A percentile compares a stretch with the other conserved stretches of the same genome.
Evolutionary conservation across 1,140 invertebrate species (phyloP).

Genomic region (Danaus plexippus): DNA sequence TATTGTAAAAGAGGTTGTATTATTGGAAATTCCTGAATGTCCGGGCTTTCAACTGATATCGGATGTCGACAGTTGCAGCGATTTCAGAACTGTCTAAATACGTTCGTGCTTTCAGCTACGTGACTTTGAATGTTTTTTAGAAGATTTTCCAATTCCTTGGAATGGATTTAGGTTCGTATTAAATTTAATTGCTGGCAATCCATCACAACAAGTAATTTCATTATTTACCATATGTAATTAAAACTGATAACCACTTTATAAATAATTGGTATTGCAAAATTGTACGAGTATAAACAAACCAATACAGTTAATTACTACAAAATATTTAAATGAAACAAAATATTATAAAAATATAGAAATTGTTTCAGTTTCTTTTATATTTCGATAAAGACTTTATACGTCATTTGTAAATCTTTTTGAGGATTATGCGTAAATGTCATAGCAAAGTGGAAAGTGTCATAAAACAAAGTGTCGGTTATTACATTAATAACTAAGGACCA

Average conservation of each 20-base stretch:
- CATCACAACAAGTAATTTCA: too few species aligned
- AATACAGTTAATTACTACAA: too few species aligned
- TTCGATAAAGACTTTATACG: not conserved
- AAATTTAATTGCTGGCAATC: too few species aligned
- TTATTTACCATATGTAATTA: too few species aligned
- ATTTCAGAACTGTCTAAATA: conserved; percentile 41
- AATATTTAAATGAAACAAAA: too few species aligned
- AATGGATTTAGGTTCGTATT: too few species aligned
- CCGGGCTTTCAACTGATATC: conserved; percentile 45
- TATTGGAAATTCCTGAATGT: conserved; percentile 67
- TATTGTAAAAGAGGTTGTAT: conserved; percentile 32
- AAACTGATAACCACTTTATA: too few species aligned
- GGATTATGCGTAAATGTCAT: conserved; percentile 27
- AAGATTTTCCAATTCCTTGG: too few species aligned
- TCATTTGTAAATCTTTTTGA: too few species aligned
- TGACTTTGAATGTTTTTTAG: conserved; percentile 13
- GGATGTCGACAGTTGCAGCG: conserved; percentile 51
- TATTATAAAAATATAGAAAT: conserved; percentile 21
- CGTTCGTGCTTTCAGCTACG: conserved; percentile 36
- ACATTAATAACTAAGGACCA: conserved; percentile 61
- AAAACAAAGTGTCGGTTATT: conserved; percentile 68
- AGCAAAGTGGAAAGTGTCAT: conserved; percentile 43
- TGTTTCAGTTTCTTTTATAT: conserved; percentile 9
- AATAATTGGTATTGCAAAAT: too few species aligned
- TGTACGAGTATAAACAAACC: too few species aligned